Base-by-base conservation (phyloP, 2,888 invertebrate species). In the Sphinx pinastri region DNA sequence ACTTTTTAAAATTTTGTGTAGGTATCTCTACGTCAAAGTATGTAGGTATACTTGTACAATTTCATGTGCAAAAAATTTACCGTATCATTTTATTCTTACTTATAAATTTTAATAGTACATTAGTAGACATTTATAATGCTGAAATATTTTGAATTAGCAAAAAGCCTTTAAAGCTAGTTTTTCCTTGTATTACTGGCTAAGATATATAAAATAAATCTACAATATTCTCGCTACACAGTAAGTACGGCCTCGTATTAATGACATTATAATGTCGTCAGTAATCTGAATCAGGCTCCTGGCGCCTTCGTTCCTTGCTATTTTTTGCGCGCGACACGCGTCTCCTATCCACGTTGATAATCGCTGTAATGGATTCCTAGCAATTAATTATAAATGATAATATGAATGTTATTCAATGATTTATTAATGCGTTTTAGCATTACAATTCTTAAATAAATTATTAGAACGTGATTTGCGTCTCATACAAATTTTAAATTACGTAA, bases 241-340 rank as follows among this genome's bases (percentile, higher is more conserved):
- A 63, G 19, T 25, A 68, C 38, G 13, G 52, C 19, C 63, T 57
- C 47, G 19, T 47, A 63, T 49, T 49, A 49, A 68, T 59, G 16
- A 59, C 51, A 25, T 25, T 25, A 59, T 59, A 51, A 68, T 59
- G 38, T 59, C 16, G 68, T 59, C 52, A 63, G 52, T 11, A 38
- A 59, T 52, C 38, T 52, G 68, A 68, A 59, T 52, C 49, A 60
- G 52, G 31, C 45, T 51, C 59, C 59, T 68, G 68, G 68, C 68
- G 59, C 68, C 68, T 68, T 66, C 68, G 57, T 19, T 60, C 59
- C 47, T 72, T 72, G 73, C 72, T 66, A 74, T 81, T 84, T 83
- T 82, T 82, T 83, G 76, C 75, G 70, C 71, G 68, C 72, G 71
- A 77, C 80, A 79, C 77, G 75, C 75, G 75, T 31, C 16, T 52